These are phyloP conservation scores for Phylloscopus trochilus DNA, from an alignment of 2,113 vertebrate genomes.

Conservation along the genomic window DNA sequence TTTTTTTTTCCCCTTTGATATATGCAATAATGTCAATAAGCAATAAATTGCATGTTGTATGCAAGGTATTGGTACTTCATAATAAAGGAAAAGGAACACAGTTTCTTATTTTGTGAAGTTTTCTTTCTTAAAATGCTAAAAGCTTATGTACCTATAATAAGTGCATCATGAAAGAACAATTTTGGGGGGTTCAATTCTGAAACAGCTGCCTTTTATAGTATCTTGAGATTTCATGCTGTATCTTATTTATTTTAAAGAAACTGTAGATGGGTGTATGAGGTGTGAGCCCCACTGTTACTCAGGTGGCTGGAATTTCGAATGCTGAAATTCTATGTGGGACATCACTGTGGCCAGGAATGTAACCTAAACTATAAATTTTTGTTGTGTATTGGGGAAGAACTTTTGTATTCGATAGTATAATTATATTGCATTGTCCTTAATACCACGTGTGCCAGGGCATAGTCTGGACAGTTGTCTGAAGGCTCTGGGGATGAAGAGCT, in stretches of 20 bases:
- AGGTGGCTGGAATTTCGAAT: not conserved
- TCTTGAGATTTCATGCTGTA: not conserved
- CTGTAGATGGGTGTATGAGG: not conserved
- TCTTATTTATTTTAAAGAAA: not conserved
- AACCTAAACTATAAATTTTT: not conserved
- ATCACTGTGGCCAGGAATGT: not conserved
- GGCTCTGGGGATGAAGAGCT: not conserved
- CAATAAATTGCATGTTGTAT: slow-evolving; percentile 75
- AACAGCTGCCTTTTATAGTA: not conserved
- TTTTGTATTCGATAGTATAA: not conserved
- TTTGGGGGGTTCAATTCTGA: not conserved
- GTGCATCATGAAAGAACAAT: not conserved
- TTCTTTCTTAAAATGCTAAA: not conserved
- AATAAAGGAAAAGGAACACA: slow-evolving; percentile 66
- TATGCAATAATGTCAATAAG: slow-evolving; percentile 74
- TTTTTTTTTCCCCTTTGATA: slow-evolving; percentile 29
- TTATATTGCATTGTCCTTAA: not conserved
- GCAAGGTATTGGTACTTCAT: slow-evolving; percentile 46
- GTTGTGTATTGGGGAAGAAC: not conserved
- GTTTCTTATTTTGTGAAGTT: not conserved
- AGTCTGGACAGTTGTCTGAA: not conserved
- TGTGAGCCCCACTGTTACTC: not conserved
- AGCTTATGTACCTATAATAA: not conserved
- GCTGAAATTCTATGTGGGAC: not conserved
- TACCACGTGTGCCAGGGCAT: not conserved